A percentile compares a stretch with the other conserved stretches of the same genome.
Conservation (phyloP, 2,888 invertebrate species). For the Orthosia incerta region DNA sequence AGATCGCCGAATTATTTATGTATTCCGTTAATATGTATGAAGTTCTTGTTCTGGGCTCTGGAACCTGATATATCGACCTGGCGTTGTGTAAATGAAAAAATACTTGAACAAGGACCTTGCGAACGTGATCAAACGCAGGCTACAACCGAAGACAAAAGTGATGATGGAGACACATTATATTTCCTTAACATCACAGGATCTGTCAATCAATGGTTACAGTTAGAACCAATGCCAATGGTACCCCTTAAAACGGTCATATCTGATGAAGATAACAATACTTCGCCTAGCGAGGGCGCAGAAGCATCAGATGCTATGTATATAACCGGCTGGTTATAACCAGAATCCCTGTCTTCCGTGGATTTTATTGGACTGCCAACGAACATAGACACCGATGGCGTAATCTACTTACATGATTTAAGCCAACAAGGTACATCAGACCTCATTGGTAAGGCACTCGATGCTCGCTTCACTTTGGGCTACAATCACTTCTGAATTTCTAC, state of each 20-base stretch:
- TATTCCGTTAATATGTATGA: no score
- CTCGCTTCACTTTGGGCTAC: no score
- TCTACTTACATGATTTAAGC: conserved; percentile 82
- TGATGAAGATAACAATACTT: conserved; percentile 51
- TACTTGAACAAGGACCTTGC: conserved; percentile 93
- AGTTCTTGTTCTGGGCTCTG: no score
- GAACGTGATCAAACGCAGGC: conserved; percentile 79
- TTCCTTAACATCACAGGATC: conserved; percentile 84
- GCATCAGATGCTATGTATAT: conserved; percentile 78
- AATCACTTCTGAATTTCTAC: no score
- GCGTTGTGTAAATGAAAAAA: conserved; percentile 92
- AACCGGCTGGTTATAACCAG: conserved; percentile 92
- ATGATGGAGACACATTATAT: conserved; percentile 75
- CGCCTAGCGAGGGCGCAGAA: conserved; percentile 37
- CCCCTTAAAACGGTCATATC: conserved; percentile 61
- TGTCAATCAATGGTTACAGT: conserved; percentile 82
- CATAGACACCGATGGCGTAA: conserved; percentile 85
- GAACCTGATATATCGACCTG: conserved; percentile 92
- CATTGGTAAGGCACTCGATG: conserved; percentile 88
- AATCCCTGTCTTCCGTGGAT: conserved; percentile 84
- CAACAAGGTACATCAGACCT: conserved; percentile 84
- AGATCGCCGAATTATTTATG: no score
- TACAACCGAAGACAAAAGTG: conserved; percentile 52
- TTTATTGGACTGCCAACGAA: conserved; percentile 92
- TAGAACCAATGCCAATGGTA: conserved; percentile 80